Percentiles rank a stretch among this genome's conserved stretches.
These are phyloP conservation scores for Chlorodrepanis virens DNA, from an alignment of 2,113 vertebrate genomes.

Conservation along the genomic window DNA sequence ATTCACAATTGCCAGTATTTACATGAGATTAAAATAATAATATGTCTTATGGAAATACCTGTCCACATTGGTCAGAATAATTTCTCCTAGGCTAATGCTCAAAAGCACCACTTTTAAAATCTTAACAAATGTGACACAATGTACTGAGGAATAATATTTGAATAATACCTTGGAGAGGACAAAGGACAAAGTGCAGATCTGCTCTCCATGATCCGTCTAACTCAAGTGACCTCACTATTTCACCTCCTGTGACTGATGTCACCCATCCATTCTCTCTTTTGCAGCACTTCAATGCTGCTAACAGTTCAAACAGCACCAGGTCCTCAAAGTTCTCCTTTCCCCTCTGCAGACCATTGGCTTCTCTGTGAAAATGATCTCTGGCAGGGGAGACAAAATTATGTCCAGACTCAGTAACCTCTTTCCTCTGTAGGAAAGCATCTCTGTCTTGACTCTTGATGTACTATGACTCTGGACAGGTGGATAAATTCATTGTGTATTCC, in stretches of 20 bases:
- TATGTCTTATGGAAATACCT: background rate
- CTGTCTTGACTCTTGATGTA: background rate
- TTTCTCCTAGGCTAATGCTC: background rate
- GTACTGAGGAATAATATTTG: background rate
- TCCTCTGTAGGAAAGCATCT: background rate
- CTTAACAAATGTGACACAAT: background rate
- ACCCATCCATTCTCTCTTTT: background rate
- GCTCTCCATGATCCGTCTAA: background rate
- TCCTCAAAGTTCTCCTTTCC: background rate
- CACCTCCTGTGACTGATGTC: background rate
- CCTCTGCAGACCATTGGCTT: background rate
- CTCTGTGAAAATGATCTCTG: background rate
- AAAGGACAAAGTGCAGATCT: background rate
- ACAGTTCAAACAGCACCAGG: background rate
- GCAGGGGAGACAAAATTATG: background rate
- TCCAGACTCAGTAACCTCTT: background rate
- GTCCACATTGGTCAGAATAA: background rate
- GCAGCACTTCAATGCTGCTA: background rate
- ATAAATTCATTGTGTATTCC: background rate
- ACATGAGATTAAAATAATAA: background rate
- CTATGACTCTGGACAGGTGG: background rate
- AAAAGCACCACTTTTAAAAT: background rate
- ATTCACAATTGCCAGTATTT: background rate
- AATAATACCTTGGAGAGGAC: constrained; percentile 4
- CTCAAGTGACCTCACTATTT: background rate